Evolutionary conservation across 2,797 vertebrate genomes (phyloP).

Genomic region (Cossypha caffra): DNA sequence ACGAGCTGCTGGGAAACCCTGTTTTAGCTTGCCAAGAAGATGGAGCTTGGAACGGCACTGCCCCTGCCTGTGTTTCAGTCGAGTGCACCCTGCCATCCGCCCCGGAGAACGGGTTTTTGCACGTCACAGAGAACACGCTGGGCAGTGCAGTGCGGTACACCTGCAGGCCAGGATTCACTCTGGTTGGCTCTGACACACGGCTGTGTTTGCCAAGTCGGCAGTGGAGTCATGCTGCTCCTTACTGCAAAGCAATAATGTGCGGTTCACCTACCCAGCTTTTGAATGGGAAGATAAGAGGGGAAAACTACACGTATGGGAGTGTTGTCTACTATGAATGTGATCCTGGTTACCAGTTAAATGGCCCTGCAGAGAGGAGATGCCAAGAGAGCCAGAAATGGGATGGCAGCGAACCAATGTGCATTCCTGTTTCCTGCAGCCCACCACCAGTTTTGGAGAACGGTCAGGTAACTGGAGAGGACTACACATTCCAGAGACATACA

Average conservation of each 20-base stretch:
- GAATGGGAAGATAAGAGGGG: constrained; percentile 81
- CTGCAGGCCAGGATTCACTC: constrained; percentile 85
- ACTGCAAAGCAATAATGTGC: constrained; percentile 82
- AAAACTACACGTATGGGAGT: constrained; percentile 78
- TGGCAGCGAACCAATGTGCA: constrained; percentile 83
- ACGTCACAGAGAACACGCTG: constrained; percentile 81
- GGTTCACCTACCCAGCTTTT: constrained; percentile 77
- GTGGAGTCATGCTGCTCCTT: constrained; percentile 85
- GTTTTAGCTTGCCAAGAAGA: constrained; percentile 89
- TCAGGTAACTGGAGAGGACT: constrained; percentile 79
- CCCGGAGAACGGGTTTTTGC: constrained; percentile 86
- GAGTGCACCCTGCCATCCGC: constrained; percentile 83
- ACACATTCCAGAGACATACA: constrained; percentile 80
- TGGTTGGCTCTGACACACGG: constrained; percentile 84
- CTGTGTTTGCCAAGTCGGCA: constrained; percentile 84
- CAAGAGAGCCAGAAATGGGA: constrained; percentile 86
- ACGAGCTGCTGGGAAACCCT: constrained; percentile 83
- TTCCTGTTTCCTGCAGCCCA: constrained; percentile 85
- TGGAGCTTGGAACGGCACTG: constrained; percentile 93
- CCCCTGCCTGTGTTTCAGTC: constrained; percentile 86
- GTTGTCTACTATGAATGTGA: constrained; percentile 84
- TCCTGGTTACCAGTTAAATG: constrained; percentile 86
- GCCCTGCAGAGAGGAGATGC: constrained; percentile 80
- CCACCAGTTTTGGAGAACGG: constrained; percentile 79
- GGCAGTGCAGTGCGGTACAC: constrained; percentile 84